Base-by-base conservation (phyloP, 2,113 vertebrate species). In the Cyphomyrus plagiostoma region DNA sequence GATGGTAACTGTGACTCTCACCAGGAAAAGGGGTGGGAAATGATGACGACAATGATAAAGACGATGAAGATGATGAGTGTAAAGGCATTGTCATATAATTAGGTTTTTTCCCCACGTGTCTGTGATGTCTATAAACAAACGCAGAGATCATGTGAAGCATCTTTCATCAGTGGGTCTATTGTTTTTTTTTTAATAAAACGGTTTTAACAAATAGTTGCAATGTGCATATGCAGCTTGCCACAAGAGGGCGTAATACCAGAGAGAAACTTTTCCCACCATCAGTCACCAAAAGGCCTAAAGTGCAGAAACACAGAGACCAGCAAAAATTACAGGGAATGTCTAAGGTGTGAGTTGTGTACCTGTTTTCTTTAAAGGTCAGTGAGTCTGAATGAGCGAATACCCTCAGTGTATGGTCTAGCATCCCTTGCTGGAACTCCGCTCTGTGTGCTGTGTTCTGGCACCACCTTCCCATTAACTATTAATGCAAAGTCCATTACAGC, bases 401-500 rank as follows among this genome's bases (percentile, higher is more conserved):
- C 35, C 30, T 7, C 30, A 19, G 74, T 80, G 30, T 17, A 5
- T 4, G 5, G 1, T 39, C 30, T 3, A 2, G 13, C 35, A 4
- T 8, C 13, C 74, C 74, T 19, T 17, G 35, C 30, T 42, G 10
- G 1, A 19, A 30, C n/a, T 11, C 58, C 2, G 2, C 23, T 26
- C n/a, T 70, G 62, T 30, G n/a, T 30, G 62, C 62, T 70, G 58
- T 66, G 8, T 66, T 26, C 23, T 39, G 52, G 52, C 23, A 23
- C 52, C 49, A 0, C 15, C 62, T 80, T 83, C 19, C 88, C 15
- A 87, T 58, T 89, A 84, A 89, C 80, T 89, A 89, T 89, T 89
- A 26, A 89, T 84, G 77, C 83, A 52, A 89, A 45, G 50, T 89
- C 77, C 39, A 89, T 89, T 89, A 89, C 74, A 84, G 88, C 19